Conservation (phyloP, 2,888 invertebrate genomes). For the Tachina fera region DNA sequence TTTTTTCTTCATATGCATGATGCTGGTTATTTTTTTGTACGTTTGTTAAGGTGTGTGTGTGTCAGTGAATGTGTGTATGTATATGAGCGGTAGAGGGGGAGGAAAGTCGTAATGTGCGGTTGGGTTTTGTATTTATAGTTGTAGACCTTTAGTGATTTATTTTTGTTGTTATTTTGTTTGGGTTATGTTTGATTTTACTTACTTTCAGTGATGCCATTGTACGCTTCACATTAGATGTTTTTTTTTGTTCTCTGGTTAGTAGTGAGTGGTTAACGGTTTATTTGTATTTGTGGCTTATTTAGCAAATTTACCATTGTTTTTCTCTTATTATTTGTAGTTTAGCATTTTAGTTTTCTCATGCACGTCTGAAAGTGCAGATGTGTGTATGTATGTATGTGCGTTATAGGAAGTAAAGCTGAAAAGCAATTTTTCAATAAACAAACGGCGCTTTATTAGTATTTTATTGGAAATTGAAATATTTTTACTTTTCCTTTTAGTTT, state of each 20-base stretch:
- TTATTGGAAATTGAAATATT: too few species aligned
- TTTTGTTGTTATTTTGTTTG: constrained; percentile 46
- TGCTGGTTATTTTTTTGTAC: constrained; percentile 32
- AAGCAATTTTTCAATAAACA: neutral
- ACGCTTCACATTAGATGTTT: constrained; percentile 36
- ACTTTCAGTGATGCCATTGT: constrained; percentile 24
- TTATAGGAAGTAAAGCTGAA: constrained; percentile 11
- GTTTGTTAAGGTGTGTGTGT: constrained; percentile 17
- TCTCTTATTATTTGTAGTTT: constrained; percentile 53
- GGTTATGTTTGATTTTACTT: constrained; percentile 33
- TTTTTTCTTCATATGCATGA: constrained; percentile 7
- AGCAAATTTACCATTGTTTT: constrained; percentile 68
- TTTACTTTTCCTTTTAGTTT: too few species aligned
- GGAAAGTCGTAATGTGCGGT: constrained; percentile 29
- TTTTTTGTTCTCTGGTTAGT: constrained; percentile 58
- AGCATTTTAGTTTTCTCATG: constrained; percentile 40
- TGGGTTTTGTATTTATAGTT: constrained; percentile 40
- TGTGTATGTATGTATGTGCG: neutral
- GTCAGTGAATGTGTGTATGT: neutral
- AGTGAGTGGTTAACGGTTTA: constrained; percentile 67
- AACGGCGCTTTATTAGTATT: neutral
- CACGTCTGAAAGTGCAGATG: neutral
- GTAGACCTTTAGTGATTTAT: constrained; percentile 61
- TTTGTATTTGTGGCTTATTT: constrained; percentile 69
- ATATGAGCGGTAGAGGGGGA: neutral